Evolutionary conservation across 2,888 invertebrate species (phyloP).

Genomic region (Lasius platythorax): DNA sequence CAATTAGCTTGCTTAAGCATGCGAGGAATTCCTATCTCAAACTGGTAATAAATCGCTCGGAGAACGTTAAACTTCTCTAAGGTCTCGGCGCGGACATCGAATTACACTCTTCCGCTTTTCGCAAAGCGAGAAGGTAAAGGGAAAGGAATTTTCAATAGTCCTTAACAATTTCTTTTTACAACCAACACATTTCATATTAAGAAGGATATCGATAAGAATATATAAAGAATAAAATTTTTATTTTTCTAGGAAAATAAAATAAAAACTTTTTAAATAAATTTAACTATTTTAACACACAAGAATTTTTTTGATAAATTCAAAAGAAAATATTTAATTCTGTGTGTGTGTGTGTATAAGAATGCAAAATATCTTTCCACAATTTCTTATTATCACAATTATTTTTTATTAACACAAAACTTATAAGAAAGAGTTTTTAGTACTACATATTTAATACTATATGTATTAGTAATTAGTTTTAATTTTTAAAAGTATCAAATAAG

Average conservation of each 20-base stretch:
- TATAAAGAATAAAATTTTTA: background rate
- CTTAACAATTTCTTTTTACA: constrained; percentile 4
- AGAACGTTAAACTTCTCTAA: constrained; percentile 30
- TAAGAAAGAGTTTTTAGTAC: background rate
- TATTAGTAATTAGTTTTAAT: background rate
- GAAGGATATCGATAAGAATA: background rate
- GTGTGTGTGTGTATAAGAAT: background rate
- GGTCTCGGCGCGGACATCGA: constrained; percentile 1
- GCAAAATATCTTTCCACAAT: background rate
- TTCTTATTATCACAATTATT: background rate
- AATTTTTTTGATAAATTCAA: background rate
- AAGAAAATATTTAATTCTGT: background rate
- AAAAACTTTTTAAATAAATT: background rate
- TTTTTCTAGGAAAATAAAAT: background rate
- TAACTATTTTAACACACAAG: background rate
- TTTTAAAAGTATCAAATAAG: background rate
- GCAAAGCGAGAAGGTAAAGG: background rate
- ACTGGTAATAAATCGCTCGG: constrained; percentile 41
- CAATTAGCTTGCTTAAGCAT: constrained; percentile 48
- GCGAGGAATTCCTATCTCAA: constrained; percentile 39
- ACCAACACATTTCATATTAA: background rate
- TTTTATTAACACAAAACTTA: background rate
- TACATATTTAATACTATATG: background rate
- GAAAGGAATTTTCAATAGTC: constrained; percentile 25
- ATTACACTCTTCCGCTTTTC: constrained; percentile 20